These are phyloP conservation scores for Muricea muricata DNA, from an alignment of 92 coral and sea anemone species.

Conservation along the genomic window DNA sequence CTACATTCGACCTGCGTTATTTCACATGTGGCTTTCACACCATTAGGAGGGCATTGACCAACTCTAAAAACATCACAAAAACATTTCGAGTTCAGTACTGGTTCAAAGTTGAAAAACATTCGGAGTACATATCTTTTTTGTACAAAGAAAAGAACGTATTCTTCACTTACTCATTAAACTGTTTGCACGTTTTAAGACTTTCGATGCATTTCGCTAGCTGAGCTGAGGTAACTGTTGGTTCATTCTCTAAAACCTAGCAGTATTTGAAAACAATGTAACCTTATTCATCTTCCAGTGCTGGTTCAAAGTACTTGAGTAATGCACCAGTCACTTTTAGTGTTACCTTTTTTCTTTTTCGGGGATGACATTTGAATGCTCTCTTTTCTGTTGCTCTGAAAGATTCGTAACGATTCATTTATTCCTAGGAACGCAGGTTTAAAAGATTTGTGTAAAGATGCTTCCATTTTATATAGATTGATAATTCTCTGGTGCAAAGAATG, in stretches of 20 bases:
- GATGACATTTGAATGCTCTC: slow-evolving; percentile 18
- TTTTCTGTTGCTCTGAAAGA: not conserved
- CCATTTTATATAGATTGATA: slow-evolving; percentile 21
- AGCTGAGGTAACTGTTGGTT: slow-evolving; percentile 55
- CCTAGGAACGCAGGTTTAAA: not conserved
- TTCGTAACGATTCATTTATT: not conserved
- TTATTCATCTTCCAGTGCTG: no score
- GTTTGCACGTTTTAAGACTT: slow-evolving; percentile 64
- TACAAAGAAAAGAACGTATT: not conserved
- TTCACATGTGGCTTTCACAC: slow-evolving; percentile 12
- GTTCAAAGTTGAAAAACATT: no score
- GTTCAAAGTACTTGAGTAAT: no score
- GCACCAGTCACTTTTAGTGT: no score
- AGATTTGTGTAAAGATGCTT: not conserved
- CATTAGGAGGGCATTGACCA: slow-evolving; percentile 54
- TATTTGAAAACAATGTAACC: not conserved
- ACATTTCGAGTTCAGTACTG: no score
- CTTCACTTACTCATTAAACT: slow-evolving; percentile 68
- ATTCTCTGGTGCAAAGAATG: no score
- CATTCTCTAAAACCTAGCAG: slow-evolving; percentile 35
- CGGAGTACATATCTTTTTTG: no score
- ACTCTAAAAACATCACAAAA: slow-evolving; percentile 35
- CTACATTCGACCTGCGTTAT: slow-evolving; percentile 63
- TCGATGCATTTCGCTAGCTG: slow-evolving; percentile 69
- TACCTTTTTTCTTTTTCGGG: slow-evolving; percentile 29